Evolutionary conservation across 1,140 invertebrate species (phyloP).

Genomic region (Trinorchestia longiramus): DNA sequence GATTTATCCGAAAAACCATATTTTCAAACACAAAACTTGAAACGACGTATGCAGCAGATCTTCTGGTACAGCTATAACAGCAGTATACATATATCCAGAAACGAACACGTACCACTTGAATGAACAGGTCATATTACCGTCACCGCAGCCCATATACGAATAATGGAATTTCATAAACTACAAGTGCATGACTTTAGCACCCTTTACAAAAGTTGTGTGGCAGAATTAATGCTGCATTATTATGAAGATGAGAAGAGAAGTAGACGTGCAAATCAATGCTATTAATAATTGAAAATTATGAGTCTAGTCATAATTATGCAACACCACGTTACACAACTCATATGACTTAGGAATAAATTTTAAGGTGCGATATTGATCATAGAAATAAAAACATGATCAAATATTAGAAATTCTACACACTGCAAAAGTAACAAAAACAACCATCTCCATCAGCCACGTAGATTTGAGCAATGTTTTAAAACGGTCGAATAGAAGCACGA

Average conservation of each 20-base stretch:
- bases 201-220: neutral
- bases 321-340: too few species aligned
- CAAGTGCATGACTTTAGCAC: too few species aligned
- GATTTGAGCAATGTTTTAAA: too few species aligned
- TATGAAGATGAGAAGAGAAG: neutral
- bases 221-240: neutral
- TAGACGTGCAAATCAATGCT: neutral
- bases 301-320: too few species aligned
- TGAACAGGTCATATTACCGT: neutral
- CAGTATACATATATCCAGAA: neutral
- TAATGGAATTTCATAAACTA: neutral
- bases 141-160: neutral
- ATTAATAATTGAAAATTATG: neutral
- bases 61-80: neutral
- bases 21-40: neutral
- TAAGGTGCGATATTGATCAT: too few species aligned
- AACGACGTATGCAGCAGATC: neutral
- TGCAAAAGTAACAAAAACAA: too few species aligned
- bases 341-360: too few species aligned
- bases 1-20: too few species aligned
- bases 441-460: too few species aligned
- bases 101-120: neutral
- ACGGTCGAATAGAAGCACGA: too few species aligned
- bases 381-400: too few species aligned
- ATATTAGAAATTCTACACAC: too few species aligned